These are phyloP conservation scores for Rhadinocentrus ornatus DNA, from an alignment of 2,797 vertebrate genomes.

Conservation along the genomic window DNA sequence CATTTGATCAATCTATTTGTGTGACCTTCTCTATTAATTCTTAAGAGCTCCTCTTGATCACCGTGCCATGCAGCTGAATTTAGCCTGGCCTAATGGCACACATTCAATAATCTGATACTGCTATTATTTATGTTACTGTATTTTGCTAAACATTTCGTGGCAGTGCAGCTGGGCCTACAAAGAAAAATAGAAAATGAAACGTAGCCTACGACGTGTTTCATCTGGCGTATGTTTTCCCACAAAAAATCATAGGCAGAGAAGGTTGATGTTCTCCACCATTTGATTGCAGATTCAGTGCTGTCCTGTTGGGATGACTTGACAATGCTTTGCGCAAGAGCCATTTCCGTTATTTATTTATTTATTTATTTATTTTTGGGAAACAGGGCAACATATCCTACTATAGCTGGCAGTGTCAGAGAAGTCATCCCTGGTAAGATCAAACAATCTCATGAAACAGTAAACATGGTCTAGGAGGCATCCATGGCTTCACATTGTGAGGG, in stretches of 20 bases:
- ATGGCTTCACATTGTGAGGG: background rate
- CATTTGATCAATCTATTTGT: conserved; percentile 42
- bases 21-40: conserved; percentile 71
- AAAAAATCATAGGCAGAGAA: conserved; percentile 8
- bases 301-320: conserved; percentile 67
- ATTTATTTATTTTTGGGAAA: conserved; percentile 25
- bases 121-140: conserved; percentile 27
- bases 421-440: conserved; percentile 40
- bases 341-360: background rate
- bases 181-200: conserved; percentile 14
- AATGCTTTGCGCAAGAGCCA: conserved; percentile 55
- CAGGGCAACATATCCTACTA: conserved; percentile 29
- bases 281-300: conserved; percentile 61
- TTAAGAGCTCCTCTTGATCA: conserved; percentile 38
- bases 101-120: conserved; percentile 51
- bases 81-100: conserved; percentile 65
- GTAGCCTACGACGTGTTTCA: conserved; percentile 31
- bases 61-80: conserved; percentile 43
- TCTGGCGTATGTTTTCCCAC: conserved; percentile 12
- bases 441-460: background rate
- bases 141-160: conserved; percentile 8
- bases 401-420: conserved; percentile 26
- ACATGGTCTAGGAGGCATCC: background rate
- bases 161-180: conserved; percentile 9
- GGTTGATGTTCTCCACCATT: conserved; percentile 43